Evolutionary conservation across 2,888 invertebrate genomes (phyloP), one percentile per base, ranked within the genome.

Genomic region (Sminthurides aquaticus): DNA sequence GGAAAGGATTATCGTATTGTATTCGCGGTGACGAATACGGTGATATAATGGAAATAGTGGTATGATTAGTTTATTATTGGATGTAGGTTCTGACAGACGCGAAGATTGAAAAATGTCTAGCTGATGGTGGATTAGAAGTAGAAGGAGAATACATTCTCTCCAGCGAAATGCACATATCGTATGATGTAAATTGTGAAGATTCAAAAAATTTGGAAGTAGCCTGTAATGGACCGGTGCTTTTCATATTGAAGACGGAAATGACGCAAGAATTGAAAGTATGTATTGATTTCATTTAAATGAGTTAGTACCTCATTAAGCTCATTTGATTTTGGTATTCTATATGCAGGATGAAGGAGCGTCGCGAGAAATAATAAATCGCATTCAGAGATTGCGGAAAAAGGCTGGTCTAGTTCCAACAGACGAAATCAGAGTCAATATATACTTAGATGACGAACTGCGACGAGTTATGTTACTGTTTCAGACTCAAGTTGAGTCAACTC

Each of bases 331-430:
- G n/a, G n/a, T n/a, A 48, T 18, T 15, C 48, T 18, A 48, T 20
- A 18, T 97, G 86, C 82, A 91, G 69, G 91, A 96, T 77, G 98
- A 99, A 82, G 99, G 99, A 8, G 84, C 91, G 26, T 91, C 97
- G 0, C 84, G 98, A 66, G 99, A 99, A 81, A 87, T 98, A 26
- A 90, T 96, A 67, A 99, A 98, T 78, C 85, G 98, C 64, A 85
- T 99, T 29, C 99, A 99, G 78, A 97, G 95, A 79, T 82, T 99
- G 15, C 83, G 98, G 66, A 99, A 99, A 80, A 94, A 95, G 80
- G 95, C 91, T 0, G 88, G 89, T 75, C 82, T 97, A 43, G 88
- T 94, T 25, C 96, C 96, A 0, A 89, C 92, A 0, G 96, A 98
- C 80, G 87, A 88, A 69, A 91, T 96, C 3, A 83, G 85, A 52